Evolutionary conservation across 2,888 invertebrate genomes (phyloP), one percentile per base, ranked within the genome.

Genomic region (Melieria crassipennis): DNA sequence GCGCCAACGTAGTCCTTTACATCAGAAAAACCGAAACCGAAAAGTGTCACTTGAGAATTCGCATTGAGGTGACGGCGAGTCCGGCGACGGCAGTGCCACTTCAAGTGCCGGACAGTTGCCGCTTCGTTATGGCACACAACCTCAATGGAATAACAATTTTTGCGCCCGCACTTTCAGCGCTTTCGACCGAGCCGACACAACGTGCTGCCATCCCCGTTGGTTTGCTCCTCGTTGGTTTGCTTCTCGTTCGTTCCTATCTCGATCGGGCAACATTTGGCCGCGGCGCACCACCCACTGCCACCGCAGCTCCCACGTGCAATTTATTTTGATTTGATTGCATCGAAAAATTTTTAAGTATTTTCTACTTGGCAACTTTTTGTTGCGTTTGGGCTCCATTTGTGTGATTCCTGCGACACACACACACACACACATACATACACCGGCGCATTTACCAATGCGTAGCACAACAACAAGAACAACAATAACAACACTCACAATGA

Each of bases 271-370:
- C 2, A 3, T 30, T 16, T 16, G 16, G 30, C 30, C 30, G 30
- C 30, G 30, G 30, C 30, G 30, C 3, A 11, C 9, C 11, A 10
- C 11, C 11, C 11, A 50, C 52, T 55, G 11, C n/a, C 13, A 43
- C 45, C 50, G 11, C 52, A 43, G 70, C 64, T 64, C 30, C 68
- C 65, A 75, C 71, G 70, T 73, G 69, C 69, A 75, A 73, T 73
- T 75, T 65, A 73, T 73, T 69, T 65, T 71, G 70, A 69, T 71
- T 74, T 67, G 69, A 71, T 68, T 69, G 70, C 62, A 71, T n/a
- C 10, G 61, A n/a, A 63, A 69, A n/a, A 57, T 60, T 67, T 6
- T 30, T 67, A 43, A 43, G 57, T 16, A 42, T 57, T 52, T 52
- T 9, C 10, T 7, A n/a, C 52, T 52, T 9, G 5, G 5, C 13